A percentile compares a stretch with the other conserved stretches of the same genome.
phyloP scores from a whole-genome alignment of 2,797 vertebrate genomes.

The Diplodus puntazzo region DNA sequence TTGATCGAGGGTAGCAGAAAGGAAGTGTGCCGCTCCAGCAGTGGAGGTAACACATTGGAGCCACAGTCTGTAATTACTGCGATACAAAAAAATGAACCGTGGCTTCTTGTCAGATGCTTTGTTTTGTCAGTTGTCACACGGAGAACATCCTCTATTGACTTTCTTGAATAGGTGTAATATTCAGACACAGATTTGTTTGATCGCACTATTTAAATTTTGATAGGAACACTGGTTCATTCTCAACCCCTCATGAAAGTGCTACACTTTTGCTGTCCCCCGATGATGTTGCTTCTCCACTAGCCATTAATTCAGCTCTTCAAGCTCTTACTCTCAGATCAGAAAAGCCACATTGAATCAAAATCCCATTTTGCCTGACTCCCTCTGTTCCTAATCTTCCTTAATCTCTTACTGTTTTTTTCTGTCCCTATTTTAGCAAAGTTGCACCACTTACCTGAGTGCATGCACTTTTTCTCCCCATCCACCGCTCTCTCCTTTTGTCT shows the following conservation, averaged over 20 bases:
- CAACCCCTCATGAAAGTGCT: constrained; percentile 29
- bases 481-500: constrained; percentile 44
- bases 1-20: constrained; percentile 60
- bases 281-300: constrained; percentile 38
- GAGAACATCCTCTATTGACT: constrained; percentile 21
- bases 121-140: constrained; percentile 18
- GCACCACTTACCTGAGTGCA: constrained; percentile 61
- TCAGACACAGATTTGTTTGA: constrained; percentile 22
- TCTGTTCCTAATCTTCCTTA: constrained; percentile 59
- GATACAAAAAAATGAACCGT: constrained; percentile 10
- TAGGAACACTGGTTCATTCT: constrained; percentile 26
- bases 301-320: constrained; percentile 51
- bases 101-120: constrained; percentile 31
- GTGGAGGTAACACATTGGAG: constrained; percentile 20
- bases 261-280: constrained; percentile 30
- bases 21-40: constrained; percentile 50
- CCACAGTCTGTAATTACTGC: constrained; percentile 17
- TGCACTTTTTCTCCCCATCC: constrained; percentile 54
- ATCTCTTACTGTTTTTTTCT: constrained; percentile 59
- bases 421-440: constrained; percentile 52
- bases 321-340: constrained; percentile 53
- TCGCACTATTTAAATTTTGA: constrained; percentile 24
- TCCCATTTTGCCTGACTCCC: constrained; percentile 37
- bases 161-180: constrained; percentile 26
- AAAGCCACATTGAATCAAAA: constrained; percentile 57